Conservation (phyloP, 2,888 invertebrate species). For the Didymodactylos carnosus region DNA sequence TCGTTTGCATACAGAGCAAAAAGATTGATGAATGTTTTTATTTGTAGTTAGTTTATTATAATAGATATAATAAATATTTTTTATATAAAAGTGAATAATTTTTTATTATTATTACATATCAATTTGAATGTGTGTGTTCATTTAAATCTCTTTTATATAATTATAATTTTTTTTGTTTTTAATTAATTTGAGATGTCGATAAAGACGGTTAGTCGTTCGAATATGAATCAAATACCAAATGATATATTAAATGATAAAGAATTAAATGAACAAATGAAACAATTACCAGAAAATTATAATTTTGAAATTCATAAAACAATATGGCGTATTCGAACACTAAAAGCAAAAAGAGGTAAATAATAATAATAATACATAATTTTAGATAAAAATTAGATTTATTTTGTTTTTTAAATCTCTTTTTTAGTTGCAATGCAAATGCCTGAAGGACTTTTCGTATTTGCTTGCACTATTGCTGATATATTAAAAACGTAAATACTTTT, state of each 20-base stretch:
- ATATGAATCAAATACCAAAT: constrained; percentile 5
- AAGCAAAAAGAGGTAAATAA: constrained; percentile 46
- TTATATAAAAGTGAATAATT: too few species aligned
- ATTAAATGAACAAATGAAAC: constrained; percentile 2
- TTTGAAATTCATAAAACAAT: constrained; percentile 94
- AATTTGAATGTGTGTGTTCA: too few species aligned
- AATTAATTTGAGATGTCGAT: too few species aligned
- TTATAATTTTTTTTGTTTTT: too few species aligned
- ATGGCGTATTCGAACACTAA: constrained; percentile 71
- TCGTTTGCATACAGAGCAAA: background rate
- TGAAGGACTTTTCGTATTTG: constrained; percentile 73
- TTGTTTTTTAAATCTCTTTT: constrained; percentile 15
- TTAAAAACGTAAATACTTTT: constrained; percentile 42
- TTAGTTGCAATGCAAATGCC: constrained; percentile 82
- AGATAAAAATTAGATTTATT: background rate
- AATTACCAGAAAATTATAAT: constrained; percentile 75
- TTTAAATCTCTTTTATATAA: too few species aligned
- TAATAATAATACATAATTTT: background rate
- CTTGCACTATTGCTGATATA: constrained; percentile 76
- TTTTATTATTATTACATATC: too few species aligned
- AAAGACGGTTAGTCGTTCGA: background rate
- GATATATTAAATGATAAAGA: constrained; percentile 7
- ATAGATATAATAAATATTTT: background rate
- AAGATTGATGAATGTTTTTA: background rate
- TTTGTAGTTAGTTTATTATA: background rate